Evolutionary conservation across 2,797 vertebrate species (phyloP).

Genomic region (Chiroxiphia lanceolata): DNA sequence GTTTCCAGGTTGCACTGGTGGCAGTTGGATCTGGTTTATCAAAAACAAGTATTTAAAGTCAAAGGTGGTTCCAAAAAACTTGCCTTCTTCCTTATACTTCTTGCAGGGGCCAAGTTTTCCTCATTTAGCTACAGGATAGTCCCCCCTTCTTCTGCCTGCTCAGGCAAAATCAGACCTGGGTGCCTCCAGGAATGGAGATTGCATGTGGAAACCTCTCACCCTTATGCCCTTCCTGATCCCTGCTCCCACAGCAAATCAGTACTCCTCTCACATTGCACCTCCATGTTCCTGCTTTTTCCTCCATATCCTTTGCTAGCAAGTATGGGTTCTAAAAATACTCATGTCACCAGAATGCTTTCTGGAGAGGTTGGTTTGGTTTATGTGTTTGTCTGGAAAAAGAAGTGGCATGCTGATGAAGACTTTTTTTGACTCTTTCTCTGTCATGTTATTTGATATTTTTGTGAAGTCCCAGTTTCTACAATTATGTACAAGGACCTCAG

Average conservation of each 20-base stretch:
- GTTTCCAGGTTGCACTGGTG: not conserved
- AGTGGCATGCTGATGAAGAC: not conserved
- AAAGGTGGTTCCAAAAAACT: not conserved
- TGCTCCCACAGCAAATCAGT: not conserved
- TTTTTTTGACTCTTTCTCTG: not conserved
- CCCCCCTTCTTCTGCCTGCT: not conserved
- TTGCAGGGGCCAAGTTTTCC: not conserved
- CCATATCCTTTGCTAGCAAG: not conserved
- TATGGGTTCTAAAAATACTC: not conserved
- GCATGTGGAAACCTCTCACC: not conserved
- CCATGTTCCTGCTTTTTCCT: not conserved
- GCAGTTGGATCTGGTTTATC: not conserved
- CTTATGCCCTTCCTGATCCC: not conserved
- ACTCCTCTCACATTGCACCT: not conserved
- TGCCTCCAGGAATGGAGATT: not conserved
- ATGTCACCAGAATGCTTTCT: not conserved
- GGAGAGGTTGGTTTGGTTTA: not conserved
- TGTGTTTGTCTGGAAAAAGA: not conserved
- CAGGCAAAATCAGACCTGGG: rapidly evolving
- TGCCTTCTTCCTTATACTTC: not conserved
- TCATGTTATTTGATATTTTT: not conserved
- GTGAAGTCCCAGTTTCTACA: conserved; percentile 12
- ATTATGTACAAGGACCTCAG: not conserved
- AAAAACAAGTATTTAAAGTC: not conserved
- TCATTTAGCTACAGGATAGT: not conserved